These are phyloP conservation scores for Aethes cnicana DNA, from an alignment of 2,888 invertebrate species.

Conservation along the genomic window DNA sequence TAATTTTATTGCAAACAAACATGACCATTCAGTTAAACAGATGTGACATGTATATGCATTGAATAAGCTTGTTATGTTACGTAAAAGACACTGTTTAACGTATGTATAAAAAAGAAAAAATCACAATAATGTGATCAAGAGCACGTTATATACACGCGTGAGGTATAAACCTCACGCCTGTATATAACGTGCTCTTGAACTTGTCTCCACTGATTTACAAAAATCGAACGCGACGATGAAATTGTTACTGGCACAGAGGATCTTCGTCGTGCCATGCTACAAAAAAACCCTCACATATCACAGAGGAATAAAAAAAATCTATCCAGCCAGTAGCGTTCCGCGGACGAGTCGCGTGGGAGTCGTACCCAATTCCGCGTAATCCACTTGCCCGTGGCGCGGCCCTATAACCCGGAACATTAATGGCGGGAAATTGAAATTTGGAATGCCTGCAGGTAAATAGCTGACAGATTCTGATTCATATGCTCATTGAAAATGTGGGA, in stretches of 20 bases:
- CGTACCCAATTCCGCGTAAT: conserved; percentile 14
- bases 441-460: conserved; percentile 8
- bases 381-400: conserved; percentile 12
- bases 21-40: too few species aligned
- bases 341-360: background rate
- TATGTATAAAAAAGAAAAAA: too few species aligned
- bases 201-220: too few species aligned
- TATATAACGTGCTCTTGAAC: too few species aligned
- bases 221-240: too few species aligned
- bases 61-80: too few species aligned
- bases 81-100: too few species aligned
- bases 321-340: conserved; percentile 1
- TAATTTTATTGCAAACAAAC: too few species aligned
- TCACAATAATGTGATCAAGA: too few species aligned
- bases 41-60: too few species aligned
- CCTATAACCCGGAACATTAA: conserved; percentile 1
- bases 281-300: background rate
- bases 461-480: background rate
- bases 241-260: background rate
- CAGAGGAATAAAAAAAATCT: conserved; percentile 7
- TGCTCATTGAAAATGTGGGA: background rate
- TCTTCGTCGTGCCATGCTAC: background rate
- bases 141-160: too few species aligned
- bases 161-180: too few species aligned
- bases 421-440: conserved; percentile 15